Base-by-base conservation (phyloP, 2,888 invertebrate species). In the Brachyptera putata region DNA sequence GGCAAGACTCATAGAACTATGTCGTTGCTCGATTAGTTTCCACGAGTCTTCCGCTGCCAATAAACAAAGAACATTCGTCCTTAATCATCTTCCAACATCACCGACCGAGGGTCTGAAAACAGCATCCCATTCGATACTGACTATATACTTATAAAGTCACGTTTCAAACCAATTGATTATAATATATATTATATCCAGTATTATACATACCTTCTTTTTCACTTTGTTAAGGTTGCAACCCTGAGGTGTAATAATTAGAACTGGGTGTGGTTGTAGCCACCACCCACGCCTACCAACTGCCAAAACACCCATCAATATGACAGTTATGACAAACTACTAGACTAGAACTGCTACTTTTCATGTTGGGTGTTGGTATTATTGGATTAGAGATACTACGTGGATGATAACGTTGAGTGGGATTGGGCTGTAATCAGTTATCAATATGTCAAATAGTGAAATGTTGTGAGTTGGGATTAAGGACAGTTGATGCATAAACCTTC, bases 261-360 rank as follows among this genome's bases (percentile, higher is more conserved):
- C 41, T 41, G 41, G 41, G 21, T 21, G 46, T 46, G 46, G 46
- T 21, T 13, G 24, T 46, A 16, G 3, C 24, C 21, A 46, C 24
- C 46, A 46, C 46, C 46, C 46, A 46, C 46, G 46, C 46, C 30
- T 30, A 11, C 11, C 46, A 46, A 22, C 21, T 46, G 46, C 21
- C 46, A 24, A 46, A 41, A 41, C 16, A 9, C 5, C 41, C 41
- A 13, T 4, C 21, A 18, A 30, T 30, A 5, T 30, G 30, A 30
- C 11, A 30, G 11, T 30, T 11, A 11, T 7, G 30, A 30, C 30
- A 30, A n/a, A n/a, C n/a, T n/a, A n/a, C n/a, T n/a, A n/a, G n/a
- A n/a, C n/a, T n/a, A n/a, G n/a, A n/a, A n/a, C n/a, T n/a, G n/a
- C n/a, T n/a, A 5, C 30, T 30, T 30, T 5, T 5, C 30, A 30